phyloP scores from a whole-genome alignment of 2,888 invertebrate species.

The Lasioglossum calceatum region DNA sequence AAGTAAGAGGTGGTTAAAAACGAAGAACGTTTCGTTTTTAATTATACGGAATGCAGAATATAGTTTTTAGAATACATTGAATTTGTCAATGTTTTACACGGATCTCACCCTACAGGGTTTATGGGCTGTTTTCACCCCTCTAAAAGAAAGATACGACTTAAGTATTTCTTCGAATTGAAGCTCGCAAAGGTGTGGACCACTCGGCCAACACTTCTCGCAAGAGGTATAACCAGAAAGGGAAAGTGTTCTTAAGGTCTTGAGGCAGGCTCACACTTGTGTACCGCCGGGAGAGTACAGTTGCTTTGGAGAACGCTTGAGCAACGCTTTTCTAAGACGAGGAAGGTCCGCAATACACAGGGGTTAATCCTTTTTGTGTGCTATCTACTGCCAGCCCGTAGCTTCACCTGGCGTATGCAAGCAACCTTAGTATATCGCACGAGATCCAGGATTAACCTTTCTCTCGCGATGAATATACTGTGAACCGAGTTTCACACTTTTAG shows the following conservation, averaged over 20 bases:
- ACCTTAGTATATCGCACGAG: background rate
- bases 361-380: slow-evolving; percentile 7
- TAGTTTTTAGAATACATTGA: too few relatives aligned
- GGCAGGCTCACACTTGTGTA: background rate
- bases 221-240: background rate
- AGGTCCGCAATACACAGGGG: background rate
- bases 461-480: background rate
- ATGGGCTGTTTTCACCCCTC: background rate
- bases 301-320: background rate
- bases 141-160: background rate
- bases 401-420: background rate
- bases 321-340: background rate
- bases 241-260: background rate
- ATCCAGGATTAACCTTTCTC: slow-evolving; percentile 3
- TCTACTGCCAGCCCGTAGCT: background rate
- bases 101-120: too few relatives aligned
- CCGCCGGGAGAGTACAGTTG: background rate
- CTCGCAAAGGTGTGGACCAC: background rate
- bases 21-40: too few relatives aligned
- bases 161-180: background rate
- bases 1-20: too few relatives aligned
- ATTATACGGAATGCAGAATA: too few relatives aligned
- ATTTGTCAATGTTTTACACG: too few relatives aligned
- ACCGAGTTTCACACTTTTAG: background rate
- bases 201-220: background rate